Evolutionary conservation across 2,113 vertebrate genomes (phyloP), one percentile per base, ranked within the genome.

Genomic region (Cyanoderma ruficeps): DNA sequence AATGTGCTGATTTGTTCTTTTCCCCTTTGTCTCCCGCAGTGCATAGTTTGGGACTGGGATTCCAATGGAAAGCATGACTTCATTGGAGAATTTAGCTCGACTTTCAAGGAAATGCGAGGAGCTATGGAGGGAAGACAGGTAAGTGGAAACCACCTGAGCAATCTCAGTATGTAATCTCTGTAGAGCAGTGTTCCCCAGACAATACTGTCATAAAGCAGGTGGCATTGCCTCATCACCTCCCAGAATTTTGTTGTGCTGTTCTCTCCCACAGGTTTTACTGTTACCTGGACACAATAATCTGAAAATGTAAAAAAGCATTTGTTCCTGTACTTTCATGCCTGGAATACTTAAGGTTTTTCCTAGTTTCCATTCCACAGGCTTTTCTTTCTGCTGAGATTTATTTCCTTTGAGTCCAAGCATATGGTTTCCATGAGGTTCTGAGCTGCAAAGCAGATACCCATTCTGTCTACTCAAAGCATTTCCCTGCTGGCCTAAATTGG

Each of bases 11-110:
- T 31, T 30, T 67, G 18, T 89, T 92, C 18, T 92, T 75, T 86
- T 55, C n/a, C 24, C 8, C 12, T 83, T 78, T 98, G 15, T 94
- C 74, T 98, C 42, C 96, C 5, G 5, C 97, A 99, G 99, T 99
- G 99, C 97, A 99, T 99, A 71, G 99, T 99, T 47, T 99, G 99
- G 99, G 99, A 99, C 97, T 99, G 99, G 99, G 99, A 99, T 98
- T 99, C 99, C 53, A 99, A 99, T 0, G 99, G 99, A 53, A 99
- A 99, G 63, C 99, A 99, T 27, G 99, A 99, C 98, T 99, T 99
- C 97, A 99, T 99, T 39, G 99, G 99, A 25, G 99, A 99, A 70
- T 99, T 99, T 50, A 98, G 98, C 94, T 98, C 99, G 0, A 98
- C 98, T 1, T 99, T 99, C 97, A 99, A 99, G 91, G 99, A 99